Percentiles rank a stretch among this genome's conserved stretches.
These are phyloP conservation scores for Dasypogon diadema DNA, from an alignment of 2,888 invertebrate genomes.

Conservation along the genomic window DNA sequence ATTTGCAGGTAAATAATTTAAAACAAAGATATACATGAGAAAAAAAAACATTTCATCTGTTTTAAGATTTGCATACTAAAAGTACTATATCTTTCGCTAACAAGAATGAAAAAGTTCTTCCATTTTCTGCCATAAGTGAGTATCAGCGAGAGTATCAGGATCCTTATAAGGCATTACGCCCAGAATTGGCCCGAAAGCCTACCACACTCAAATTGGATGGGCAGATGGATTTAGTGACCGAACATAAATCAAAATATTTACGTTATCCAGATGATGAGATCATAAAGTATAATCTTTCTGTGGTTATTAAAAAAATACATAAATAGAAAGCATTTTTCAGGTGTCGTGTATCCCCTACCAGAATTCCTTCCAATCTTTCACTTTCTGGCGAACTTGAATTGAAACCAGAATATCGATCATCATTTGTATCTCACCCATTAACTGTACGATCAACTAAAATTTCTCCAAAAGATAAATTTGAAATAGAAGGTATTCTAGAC, in stretches of 20 bases:
- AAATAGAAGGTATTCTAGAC: constrained; percentile 23
- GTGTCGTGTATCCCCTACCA: constrained; percentile 63
- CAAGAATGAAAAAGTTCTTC: constrained; percentile 62
- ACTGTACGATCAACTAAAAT: constrained; percentile 60
- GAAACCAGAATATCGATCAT: constrained; percentile 62
- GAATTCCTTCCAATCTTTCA: constrained; percentile 63
- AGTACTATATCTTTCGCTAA: constrained; percentile 64
- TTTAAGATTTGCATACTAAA: constrained; percentile 61
- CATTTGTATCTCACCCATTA: constrained; percentile 64
- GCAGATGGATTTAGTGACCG: constrained; percentile 65
- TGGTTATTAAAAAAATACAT: not conserved
- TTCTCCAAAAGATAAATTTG: constrained; percentile 28
- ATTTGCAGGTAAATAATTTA: constrained; percentile 16
- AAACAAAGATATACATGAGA: not conserved
- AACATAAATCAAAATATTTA: constrained; percentile 66
- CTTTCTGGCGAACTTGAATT: constrained; percentile 61
- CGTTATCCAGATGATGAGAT: constrained; percentile 65
- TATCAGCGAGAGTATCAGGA: constrained; percentile 58
- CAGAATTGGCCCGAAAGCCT: constrained; percentile 62
- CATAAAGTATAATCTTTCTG: constrained; percentile 59
- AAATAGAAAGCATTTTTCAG: constrained; percentile 57
- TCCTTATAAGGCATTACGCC: constrained; percentile 55
- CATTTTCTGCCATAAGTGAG: constrained; percentile 63
- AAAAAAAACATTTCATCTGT: constrained; percentile 11
- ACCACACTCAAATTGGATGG: constrained; percentile 67